A percentile compares a stretch with the other conserved stretches of the same genome.
Conservation (phyloP, 2,797 vertebrate genomes). For the Dipus sagitta region DNA sequence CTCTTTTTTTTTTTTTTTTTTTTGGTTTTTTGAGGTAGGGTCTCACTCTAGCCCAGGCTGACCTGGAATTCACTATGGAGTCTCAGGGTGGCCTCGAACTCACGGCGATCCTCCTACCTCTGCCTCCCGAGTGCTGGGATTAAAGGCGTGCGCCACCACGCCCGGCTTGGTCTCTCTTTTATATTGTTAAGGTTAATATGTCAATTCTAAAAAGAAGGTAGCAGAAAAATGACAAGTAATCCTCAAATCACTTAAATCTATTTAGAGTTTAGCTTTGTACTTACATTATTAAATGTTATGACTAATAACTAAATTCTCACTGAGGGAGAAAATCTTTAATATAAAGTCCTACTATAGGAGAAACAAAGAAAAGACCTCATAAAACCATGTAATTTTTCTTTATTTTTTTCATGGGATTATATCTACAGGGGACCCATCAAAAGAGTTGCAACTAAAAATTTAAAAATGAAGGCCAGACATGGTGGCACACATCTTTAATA, state of each 20-base stretch:
- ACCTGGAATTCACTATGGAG: too few relatives aligned
- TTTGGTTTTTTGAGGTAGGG: too few relatives aligned
- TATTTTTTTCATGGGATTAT: background rate
- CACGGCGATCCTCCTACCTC: too few relatives aligned
- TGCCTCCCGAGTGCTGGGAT: too few relatives aligned
- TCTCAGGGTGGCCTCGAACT: too few relatives aligned
- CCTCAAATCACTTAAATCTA: slow-evolving; percentile 23
- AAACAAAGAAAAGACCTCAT: slow-evolving; percentile 20
- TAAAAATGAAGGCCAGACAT: too few relatives aligned
- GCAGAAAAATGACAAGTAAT: slow-evolving; percentile 54
- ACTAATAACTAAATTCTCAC: background rate
- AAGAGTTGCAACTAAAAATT: background rate
- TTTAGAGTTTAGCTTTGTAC: background rate
- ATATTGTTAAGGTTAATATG: slow-evolving; percentile 15
- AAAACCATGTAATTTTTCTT: background rate
- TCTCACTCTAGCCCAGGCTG: too few relatives aligned
- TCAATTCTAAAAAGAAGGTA: background rate
- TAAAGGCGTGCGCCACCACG: too few relatives aligned
- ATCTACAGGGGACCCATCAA: background rate
- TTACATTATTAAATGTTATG: slow-evolving; percentile 36
- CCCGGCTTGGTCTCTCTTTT: too few relatives aligned
- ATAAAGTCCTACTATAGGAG: slow-evolving; percentile 8
- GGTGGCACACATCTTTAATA: too few relatives aligned
- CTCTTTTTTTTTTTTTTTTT: too few relatives aligned
- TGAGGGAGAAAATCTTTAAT: background rate